Evolutionary conservation across 2,888 invertebrate genomes (phyloP).

Genomic region (Brachyptera putata): DNA sequence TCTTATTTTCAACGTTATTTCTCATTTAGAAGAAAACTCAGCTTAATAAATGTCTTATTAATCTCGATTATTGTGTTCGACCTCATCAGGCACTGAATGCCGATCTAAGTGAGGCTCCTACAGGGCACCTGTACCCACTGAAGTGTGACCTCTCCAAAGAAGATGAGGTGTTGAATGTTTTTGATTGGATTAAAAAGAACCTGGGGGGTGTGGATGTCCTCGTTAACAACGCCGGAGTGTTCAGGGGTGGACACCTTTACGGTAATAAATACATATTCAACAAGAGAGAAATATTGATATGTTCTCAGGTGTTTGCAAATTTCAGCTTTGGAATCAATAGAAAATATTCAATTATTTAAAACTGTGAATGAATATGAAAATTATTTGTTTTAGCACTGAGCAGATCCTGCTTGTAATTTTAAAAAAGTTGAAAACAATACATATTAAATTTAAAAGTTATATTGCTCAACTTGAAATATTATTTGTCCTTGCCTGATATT

Average conservation of each 20-base stretch:
- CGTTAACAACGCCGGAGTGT: slow-evolving; percentile 5
- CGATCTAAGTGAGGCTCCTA: neutral
- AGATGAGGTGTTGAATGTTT: neutral
- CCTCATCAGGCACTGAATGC: neutral
- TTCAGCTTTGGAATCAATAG: neutral
- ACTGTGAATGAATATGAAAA: too few species aligned
- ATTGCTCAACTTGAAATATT: too few species aligned
- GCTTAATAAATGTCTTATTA: neutral
- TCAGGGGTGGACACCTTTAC: too few species aligned
- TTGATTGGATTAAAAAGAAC: neutral
- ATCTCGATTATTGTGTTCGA: neutral
- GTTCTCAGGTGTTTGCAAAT: neutral
- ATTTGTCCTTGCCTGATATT: too few species aligned
- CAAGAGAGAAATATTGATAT: too few species aligned
- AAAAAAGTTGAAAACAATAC: too few species aligned
- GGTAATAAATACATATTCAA: too few species aligned
- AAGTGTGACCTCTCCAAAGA: slow-evolving; percentile 1
- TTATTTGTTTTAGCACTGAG: too few species aligned
- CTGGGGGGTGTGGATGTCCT: slow-evolving; percentile 15
- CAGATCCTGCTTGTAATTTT: too few species aligned
- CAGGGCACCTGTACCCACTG: neutral
- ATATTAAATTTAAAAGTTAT: too few species aligned
- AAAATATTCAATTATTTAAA: too few species aligned
- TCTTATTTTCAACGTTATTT: too few species aligned
- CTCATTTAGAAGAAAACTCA: neutral